Base-by-base conservation (phyloP, 2,888 invertebrate species). In the Palloptera scutellata region DNA sequence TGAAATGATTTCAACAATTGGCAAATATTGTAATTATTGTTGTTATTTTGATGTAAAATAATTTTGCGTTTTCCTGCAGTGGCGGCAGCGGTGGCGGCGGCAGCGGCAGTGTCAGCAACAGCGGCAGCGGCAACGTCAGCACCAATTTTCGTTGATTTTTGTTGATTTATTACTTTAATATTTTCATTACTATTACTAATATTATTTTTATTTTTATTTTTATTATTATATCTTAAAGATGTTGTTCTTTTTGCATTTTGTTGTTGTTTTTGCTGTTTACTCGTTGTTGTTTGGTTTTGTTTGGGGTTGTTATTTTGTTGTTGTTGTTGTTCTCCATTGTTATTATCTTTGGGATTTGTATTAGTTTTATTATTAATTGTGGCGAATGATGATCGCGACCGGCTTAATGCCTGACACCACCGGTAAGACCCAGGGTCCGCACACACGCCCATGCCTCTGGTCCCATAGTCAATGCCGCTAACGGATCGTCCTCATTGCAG, bases 391-490 rank as follows among this genome's bases (percentile, higher is more conserved):
- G 83, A 84, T 82, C 82, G 88, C 88, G 88, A 88, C 88, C 88
- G 88, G 87, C 81, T 86, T 83, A 87, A 85, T 86, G 86, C 86
- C 87, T 87, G 86, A 86, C 87, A 87, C 88, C 88, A 87, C 88
- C 87, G 86, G 86, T 87, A 87, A 89, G 88, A 89, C 89, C 88
- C 86, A 89, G 90, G 92, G 92, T 91, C 91, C 91, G 91, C 91
- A 90, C 91, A 91, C 92, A 92, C 91, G 91, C 92, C 92, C 92
- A 93, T 93, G 90, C 92, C 92, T 92, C 91, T 92, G 90, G 90
- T 92, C 91, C 92, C 92, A 93, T 93, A 89, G 88, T 89, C 88
- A 87, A 87, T 87, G 88, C 87, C 89, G 88, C 90, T 90, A 89
- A 91, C 89, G 90, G 90, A 89, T 91, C 91, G 89, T 91, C 88